Base-by-base conservation (phyloP, 2,113 vertebrate genomes). In the Triplophysa tibetana region DNA sequence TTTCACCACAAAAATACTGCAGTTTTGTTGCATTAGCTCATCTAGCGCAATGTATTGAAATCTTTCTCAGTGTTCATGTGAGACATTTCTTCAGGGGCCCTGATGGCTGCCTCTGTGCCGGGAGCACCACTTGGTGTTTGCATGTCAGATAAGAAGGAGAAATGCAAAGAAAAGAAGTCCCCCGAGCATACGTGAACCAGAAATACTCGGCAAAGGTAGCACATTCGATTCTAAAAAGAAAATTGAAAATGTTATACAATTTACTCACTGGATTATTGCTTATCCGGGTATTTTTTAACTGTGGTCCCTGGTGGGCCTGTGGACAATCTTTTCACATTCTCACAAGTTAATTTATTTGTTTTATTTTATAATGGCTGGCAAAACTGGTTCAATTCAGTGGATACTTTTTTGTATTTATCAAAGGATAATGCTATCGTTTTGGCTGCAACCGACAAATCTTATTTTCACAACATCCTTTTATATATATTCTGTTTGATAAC, bases 21-120 rank as follows among this genome's bases (percentile, higher is more conserved):
- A 10, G 23, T 38, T 60, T 45, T 74, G 70, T 61, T 11, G 11
- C 23, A 63, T 63, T 29, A 63, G 14, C 26, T 63, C 21, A 7
- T 19, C 4, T 56, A 56, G 5, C 17, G 16, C 52, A 56, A 1
- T 16, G 17, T 50, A 2, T 50, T 50, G 48, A 50, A 56, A 19
- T 56, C 54, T 52, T 19, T 76, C 62, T 76, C 62, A 21, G 60
- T 50, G 26, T 14, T 21, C 43, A 2, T 54, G 10, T 21, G 60
- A 76, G 61, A 62, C 6, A 29, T 76, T 64, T 76, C 75, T 77
- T 65, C 19, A 65, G 62, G 74, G 74, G 45, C 2, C 62, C 19
- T 24, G 41, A 26, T 75, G 73, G 45, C 75, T 52, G 38, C 38
- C 38, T 45, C 56, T 60, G 26, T 66, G 61, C 41, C 45, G 52